A percentile compares a stretch with the other conserved stretches of the same genome.
Evolutionary conservation across 2,113 vertebrate genomes (phyloP).

Genomic region (Tyrannus savana): DNA sequence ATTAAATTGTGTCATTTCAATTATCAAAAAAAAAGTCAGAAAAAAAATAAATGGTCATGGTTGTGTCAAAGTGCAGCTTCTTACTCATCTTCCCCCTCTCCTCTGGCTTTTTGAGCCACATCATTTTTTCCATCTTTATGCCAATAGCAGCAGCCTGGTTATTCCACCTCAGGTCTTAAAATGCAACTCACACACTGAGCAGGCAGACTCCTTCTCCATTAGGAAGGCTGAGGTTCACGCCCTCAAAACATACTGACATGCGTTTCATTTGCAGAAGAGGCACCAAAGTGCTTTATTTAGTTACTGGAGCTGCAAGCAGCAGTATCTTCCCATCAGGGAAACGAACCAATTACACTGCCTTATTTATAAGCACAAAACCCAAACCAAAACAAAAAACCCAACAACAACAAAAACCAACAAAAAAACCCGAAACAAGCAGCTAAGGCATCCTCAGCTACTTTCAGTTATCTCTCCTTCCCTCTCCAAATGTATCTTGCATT

Average conservation of each 20-base stretch:
- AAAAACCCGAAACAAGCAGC: neutral
- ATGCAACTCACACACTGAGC: neutral
- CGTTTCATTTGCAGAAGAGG: conserved; percentile 21
- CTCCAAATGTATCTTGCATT: neutral
- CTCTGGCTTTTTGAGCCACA: neutral
- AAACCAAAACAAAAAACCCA: neutral
- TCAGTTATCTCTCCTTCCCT: neutral
- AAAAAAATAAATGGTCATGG: neutral
- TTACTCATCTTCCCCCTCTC: neutral
- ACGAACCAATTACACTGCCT: neutral
- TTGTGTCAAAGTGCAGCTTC: neutral
- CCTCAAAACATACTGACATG: conserved; percentile 66
- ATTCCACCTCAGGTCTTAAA: neutral
- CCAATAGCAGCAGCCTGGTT: neutral
- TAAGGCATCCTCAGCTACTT: neutral
- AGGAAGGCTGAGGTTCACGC: conserved; percentile 13
- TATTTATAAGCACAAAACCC: neutral
- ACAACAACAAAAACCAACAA: neutral
- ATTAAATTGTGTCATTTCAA: neutral
- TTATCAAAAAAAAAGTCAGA: neutral
- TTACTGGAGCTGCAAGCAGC: neutral
- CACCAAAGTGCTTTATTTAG: conserved; percentile 13
- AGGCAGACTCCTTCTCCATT: neutral
- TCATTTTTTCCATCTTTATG: neutral
- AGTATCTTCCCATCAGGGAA: conserved; percentile 9